Percentiles rank a stretch among this genome's conserved stretches.
Evolutionary conservation across 2,797 vertebrate species (phyloP).

Genomic region (Semotilus atromaculatus): DNA sequence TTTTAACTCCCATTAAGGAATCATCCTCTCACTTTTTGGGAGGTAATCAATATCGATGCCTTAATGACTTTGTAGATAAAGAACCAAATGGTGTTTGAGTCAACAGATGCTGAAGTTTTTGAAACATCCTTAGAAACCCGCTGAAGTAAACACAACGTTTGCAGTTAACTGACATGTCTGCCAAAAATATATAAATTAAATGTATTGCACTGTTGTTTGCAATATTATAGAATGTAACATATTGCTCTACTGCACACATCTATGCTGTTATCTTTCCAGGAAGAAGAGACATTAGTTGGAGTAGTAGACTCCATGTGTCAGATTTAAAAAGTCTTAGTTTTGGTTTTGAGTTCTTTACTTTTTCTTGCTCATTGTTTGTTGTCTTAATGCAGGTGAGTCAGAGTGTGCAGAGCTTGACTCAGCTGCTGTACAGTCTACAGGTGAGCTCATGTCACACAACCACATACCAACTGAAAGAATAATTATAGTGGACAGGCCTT

Average conservation of each 20-base stretch:
- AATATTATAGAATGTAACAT: background rate
- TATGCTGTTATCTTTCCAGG: background rate
- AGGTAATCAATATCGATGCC: background rate
- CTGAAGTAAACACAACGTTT: background rate
- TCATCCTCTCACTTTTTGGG: background rate
- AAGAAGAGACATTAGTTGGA: background rate
- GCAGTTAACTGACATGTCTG: slow-evolving; percentile 19
- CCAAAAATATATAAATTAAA: background rate
- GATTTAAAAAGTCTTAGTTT: background rate
- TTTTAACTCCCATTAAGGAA: background rate
- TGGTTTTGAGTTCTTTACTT: background rate
- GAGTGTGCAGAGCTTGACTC: slow-evolving; percentile 91
- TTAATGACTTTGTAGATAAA: slow-evolving; percentile 29
- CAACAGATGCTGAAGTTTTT: slow-evolving; percentile 19
- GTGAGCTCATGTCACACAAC: slow-evolving; percentile 72
- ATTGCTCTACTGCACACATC: background rate
- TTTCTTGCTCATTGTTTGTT: slow-evolving; percentile 31
- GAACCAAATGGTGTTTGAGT: slow-evolving; percentile 23
- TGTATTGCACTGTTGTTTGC: background rate
- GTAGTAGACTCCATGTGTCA: background rate
- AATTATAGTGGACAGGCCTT: slow-evolving; percentile 40
- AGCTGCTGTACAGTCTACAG: slow-evolving; percentile 93
- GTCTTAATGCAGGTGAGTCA: slow-evolving; percentile 82
- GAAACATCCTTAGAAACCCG: background rate
- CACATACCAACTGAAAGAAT: slow-evolving; percentile 30